Evolutionary conservation across 2,797 vertebrate genomes (phyloP), one percentile per base, ranked within the genome.

Genomic region (Sebastes dallii): DNA sequence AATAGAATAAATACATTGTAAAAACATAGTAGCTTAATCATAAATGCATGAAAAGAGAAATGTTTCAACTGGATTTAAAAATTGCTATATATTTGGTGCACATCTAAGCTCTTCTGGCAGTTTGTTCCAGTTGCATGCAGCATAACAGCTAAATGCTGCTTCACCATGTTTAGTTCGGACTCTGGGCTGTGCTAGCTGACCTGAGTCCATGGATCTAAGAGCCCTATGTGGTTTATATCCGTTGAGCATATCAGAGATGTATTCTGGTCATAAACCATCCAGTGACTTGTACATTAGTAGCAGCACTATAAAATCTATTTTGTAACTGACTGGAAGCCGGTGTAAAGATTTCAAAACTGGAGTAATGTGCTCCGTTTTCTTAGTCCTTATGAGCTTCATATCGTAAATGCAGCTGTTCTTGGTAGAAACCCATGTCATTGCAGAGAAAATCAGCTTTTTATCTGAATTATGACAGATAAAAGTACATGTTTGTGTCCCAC

Each of bases 401-500:
- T 24, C 24, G 67, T 32, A 34, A 66, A 61, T 68, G 6, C 58
- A 64, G 18, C 52, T 18, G 5, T 27, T 20, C 56, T n/a, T 16
- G 8, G 8, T 25, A 4, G 7, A 34, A 8, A 27, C 2, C 1
- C 12, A 24, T 30, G 13, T 42, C 1, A 42, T 0, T 32, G 14
- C 42, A 1, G 58, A 66, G 3, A 20, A 24, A 20, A 22, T 24
- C 1, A 20, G 22, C 22, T 20, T 20, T 52, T 6, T 3, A n/a
- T 34, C 2, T 32, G 58, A n/a, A 52, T 12, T 58, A 11, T n/a
- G 0, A n/a, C 27, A 50, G 11, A 9, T 50, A 4, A 29, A 59
- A 30, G 7, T 25, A 6, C 12, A 34, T 14, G 25, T 27, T 27
- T 30, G 10, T 79, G 80, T 70, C 22, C 77, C 82, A 90, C 80